A percentile compares a stretch with the other conserved stretches of the same genome.
phyloP scores from a whole-genome alignment of 2,113 vertebrate genomes.

The Neoarius graeffei region DNA sequence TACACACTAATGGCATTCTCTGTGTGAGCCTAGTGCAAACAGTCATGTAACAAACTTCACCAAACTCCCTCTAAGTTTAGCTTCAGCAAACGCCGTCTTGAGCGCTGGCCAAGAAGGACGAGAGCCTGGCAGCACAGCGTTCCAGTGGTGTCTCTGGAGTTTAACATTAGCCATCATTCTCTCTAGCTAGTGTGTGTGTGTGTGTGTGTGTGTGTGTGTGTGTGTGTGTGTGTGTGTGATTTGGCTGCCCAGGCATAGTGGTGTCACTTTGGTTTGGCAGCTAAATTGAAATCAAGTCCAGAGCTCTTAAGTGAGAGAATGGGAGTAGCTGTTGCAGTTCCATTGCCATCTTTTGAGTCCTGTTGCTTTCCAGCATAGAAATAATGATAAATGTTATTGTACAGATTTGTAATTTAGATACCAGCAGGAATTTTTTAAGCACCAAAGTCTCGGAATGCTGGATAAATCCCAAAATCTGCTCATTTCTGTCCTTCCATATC shows the following conservation, averaged over 20 bases:
- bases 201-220: conserved; percentile 51
- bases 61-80: conserved; percentile 38
- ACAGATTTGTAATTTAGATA: conserved; percentile 32
- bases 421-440: conserved; percentile 14
- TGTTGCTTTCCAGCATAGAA: neutral
- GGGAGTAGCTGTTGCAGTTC: conserved; percentile 1
- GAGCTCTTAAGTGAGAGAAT: conserved; percentile 42
- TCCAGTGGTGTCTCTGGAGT: conserved; percentile 53
- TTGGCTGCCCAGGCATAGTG: conserved; percentile 63
- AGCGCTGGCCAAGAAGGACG: conserved; percentile 24
- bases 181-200: conserved; percentile 28
- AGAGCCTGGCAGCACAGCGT: conserved; percentile 20
- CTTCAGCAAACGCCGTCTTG: conserved; percentile 29
- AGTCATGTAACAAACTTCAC: conserved; percentile 20
- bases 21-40: conserved; percentile 20
- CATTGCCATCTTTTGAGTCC: neutral
- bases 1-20: conserved; percentile 16
- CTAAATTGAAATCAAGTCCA: conserved; percentile 56
- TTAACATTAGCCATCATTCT: conserved; percentile 60
- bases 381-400: conserved; percentile 4
- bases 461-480: neutral
- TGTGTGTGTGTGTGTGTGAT: conserved; percentile 56
- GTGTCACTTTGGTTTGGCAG: conserved; percentile 63
- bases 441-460: conserved; percentile 18
- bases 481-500: conserved; percentile 9